Conservation (phyloP, 2,113 vertebrate genomes). For the Psilopogon haemacephalus region DNA sequence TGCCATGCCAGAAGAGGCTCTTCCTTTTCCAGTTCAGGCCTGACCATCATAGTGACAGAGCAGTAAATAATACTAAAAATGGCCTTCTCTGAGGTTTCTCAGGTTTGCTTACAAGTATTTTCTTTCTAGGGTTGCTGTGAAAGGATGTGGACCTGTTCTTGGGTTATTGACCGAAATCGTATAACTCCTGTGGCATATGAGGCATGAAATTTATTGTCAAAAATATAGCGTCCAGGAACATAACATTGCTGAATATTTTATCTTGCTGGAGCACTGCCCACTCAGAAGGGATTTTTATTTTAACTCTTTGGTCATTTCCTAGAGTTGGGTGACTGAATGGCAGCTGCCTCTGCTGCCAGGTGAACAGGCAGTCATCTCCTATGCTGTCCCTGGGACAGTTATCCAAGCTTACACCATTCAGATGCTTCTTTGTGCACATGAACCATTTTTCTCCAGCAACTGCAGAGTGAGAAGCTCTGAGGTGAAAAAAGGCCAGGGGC, state of each 20-base stretch:
- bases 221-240: constrained; percentile 22
- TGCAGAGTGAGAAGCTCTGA: neutral
- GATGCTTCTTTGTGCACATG: neutral
- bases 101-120: neutral
- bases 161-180: constrained; percentile 35
- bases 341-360: neutral
- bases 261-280: neutral
- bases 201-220: constrained; percentile 61
- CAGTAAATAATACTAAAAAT: neutral
- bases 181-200: constrained; percentile 46
- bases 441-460: neutral
- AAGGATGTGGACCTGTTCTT: neutral
- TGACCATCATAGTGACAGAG: neutral
- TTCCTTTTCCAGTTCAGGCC: neutral
- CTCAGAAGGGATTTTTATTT: neutral
- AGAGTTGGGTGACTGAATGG: neutral
- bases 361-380: neutral
- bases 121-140: neutral
- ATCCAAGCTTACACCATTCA: neutral
- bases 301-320: neutral
- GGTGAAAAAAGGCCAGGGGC: neutral
- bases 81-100: neutral
- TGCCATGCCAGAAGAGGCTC: neutral
- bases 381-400: neutral
- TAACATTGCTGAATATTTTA: constrained; percentile 17